A percentile compares a stretch with the other conserved stretches of the same genome.
phyloP scores from a whole-genome alignment of 2,113 vertebrate species.

The Melospiza melodia region DNA sequence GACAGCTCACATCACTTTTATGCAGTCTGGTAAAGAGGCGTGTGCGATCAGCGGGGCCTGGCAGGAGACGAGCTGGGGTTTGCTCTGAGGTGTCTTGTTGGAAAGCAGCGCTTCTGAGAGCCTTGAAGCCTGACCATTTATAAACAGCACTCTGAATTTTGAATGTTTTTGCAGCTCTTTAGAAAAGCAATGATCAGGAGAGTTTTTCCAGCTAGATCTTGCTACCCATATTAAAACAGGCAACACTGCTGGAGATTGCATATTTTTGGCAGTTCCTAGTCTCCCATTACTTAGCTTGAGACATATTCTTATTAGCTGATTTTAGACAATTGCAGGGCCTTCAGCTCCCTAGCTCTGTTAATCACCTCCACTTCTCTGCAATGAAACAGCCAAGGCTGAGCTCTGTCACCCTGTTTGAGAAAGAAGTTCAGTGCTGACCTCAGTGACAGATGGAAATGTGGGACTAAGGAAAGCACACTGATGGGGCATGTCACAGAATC shows the following conservation, averaged over 20 bases:
- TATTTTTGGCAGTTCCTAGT: not conserved
- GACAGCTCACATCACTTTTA: not conserved
- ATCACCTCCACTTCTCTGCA: not conserved
- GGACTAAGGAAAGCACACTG: not conserved
- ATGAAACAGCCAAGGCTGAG: not conserved
- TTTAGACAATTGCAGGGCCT: not conserved
- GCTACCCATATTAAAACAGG: not conserved
- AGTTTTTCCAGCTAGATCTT: not conserved
- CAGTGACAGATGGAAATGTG: not conserved
- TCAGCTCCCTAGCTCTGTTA: not conserved
- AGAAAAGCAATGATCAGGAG: not conserved
- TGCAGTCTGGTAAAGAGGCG: fast-evolving
- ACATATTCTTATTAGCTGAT: not conserved
- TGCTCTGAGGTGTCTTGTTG: not conserved
- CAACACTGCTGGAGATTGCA: not conserved
- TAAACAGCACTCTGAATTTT: not conserved
- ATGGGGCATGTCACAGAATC: not conserved
- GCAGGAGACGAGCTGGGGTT: not conserved
- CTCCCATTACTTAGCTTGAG: not conserved
- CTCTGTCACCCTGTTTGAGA: not conserved
- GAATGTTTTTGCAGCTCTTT: not conserved
- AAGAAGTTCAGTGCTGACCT: not conserved
- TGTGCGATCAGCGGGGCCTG: not conserved
- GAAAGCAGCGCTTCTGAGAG: not conserved
- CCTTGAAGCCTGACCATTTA: not conserved